Base-by-base conservation (phyloP, 1,140 invertebrate species). In the Hermatobates lingyangjiaoensis region DNA sequence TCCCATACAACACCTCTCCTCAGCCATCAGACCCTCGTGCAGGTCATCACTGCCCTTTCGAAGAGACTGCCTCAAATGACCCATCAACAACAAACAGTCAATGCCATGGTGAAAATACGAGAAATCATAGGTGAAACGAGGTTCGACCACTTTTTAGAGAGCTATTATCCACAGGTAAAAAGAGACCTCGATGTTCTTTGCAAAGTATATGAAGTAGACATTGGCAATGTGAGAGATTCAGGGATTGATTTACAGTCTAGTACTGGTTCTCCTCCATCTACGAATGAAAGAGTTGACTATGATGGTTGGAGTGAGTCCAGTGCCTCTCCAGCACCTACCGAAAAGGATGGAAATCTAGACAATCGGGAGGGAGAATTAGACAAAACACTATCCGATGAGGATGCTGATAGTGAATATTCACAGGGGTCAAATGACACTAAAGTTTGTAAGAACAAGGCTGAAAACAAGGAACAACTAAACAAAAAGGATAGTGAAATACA, bases 31-130 rank as follows among this genome's bases (percentile, higher is more conserved):
- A 59, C 48, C 14, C 45, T 64, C 3, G 58, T 59, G 4, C 60
- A 62, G 45, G 38, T 64, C 14, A 72, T 80, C 25, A 67, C 73
- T 52, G 68, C 72, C 0, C 63, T 84, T 18, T 72, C 75, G 1
- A 71, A 76, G n/a, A 77, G 76, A 60, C 63, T 84, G 52, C 71
- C 73, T 1, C 77, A 82, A 56, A 67, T 74, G 0, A 64, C 72
- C 0, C 77, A 80, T 57, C 78, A 79, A 62, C 80, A 83, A 61
- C 73, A 79, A 1, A 74, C 76, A 0, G 57, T 83, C 0, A 71
- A 76, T 45, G 76, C 81, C 1, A 60, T 84, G 12, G 64, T 74
- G 12, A 79, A 80, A 64, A 73, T 84, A 26, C 68, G 74, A 15
- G 73, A 80, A 38, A 63, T 74, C 0, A 68, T 83, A 21, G 81